A percentile compares a stretch with the other conserved stretches of the same genome.
phyloP scores from a whole-genome alignment of 2,797 vertebrate species.

The Spea hammondii region DNA sequence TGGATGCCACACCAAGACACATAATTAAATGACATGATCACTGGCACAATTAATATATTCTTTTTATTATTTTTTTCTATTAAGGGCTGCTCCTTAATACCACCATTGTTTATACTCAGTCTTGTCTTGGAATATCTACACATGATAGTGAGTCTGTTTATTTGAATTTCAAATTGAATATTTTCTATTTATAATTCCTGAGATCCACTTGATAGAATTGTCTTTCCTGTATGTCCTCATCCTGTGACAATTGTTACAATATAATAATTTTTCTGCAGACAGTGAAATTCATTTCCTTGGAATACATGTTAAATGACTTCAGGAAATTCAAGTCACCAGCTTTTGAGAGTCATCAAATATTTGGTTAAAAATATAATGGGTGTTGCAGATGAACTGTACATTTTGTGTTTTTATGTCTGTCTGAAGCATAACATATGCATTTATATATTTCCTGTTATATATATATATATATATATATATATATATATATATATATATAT shows the following conservation, averaged over 20 bases:
- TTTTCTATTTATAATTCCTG: slow-evolving; percentile 38
- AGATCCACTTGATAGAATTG: slow-evolving; percentile 20
- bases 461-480: too few relatives aligned
- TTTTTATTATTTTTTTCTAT: too few relatives aligned
- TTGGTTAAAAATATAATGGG: slow-evolving; percentile 48
- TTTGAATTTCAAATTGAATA: slow-evolving; percentile 18
- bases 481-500: too few relatives aligned
- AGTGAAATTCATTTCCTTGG: slow-evolving; percentile 45
- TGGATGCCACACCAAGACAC: too few relatives aligned
- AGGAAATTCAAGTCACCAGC: slow-evolving; percentile 42
- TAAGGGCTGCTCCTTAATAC: background rate
- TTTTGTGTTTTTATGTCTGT: slow-evolving; percentile 13
- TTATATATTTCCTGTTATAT: too few relatives aligned
- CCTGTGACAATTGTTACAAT: slow-evolving; percentile 34
- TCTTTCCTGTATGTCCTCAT: slow-evolving; percentile 43
- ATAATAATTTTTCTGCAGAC: slow-evolving; percentile 31
- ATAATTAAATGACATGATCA: too few relatives aligned
- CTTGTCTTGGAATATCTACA: background rate
- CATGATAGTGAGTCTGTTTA: slow-evolving; percentile 11
- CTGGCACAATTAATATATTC: too few relatives aligned
- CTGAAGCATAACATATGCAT: background rate
- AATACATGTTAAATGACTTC: slow-evolving; percentile 40
- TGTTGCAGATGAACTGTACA: slow-evolving; percentile 27
- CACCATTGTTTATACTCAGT: background rate
- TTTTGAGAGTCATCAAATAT: slow-evolving; percentile 50